A percentile compares a stretch with the other conserved stretches of the same genome.
These are phyloP conservation scores for Jordanella pulchra DNA, from an alignment of 2,797 vertebrate species.

Conservation along the genomic window DNA sequence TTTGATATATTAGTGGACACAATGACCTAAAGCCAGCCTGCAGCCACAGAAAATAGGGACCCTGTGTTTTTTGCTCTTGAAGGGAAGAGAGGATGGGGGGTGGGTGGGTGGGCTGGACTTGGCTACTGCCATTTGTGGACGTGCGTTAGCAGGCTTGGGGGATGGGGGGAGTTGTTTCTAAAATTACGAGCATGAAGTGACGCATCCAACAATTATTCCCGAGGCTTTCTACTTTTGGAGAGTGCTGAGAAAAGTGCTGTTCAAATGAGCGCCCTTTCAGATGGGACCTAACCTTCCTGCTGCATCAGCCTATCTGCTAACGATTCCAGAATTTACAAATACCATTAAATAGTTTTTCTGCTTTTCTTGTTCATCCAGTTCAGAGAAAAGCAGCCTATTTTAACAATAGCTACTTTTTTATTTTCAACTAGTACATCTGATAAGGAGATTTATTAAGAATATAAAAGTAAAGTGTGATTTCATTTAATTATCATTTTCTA, in stretches of 20 bases:
- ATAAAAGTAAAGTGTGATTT: neutral
- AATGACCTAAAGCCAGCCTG: slow-evolving; percentile 85
- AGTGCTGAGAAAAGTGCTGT: slow-evolving; percentile 46
- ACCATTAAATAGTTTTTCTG: slow-evolving; percentile 52
- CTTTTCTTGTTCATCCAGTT: slow-evolving; percentile 26
- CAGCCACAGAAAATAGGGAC: slow-evolving; percentile 84
- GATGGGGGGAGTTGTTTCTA: slow-evolving; percentile 76
- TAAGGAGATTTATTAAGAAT: neutral
- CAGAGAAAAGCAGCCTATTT: slow-evolving; percentile 52
- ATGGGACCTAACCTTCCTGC: slow-evolving; percentile 47
- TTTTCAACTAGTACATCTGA: slow-evolving; percentile 9
- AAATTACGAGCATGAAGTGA: slow-evolving; percentile 82
- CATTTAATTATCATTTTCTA: slow-evolving; percentile 16
- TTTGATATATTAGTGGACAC: slow-evolving; percentile 90
- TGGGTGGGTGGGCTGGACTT: slow-evolving; percentile 42
- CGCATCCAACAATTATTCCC: slow-evolving; percentile 74
- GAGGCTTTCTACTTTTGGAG: slow-evolving; percentile 64
- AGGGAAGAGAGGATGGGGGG: slow-evolving; percentile 43
- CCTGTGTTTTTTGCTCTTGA: slow-evolving; percentile 74
- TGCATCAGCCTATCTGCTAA: slow-evolving; percentile 59
- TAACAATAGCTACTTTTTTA: slow-evolving; percentile 19
- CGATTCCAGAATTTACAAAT: slow-evolving; percentile 66
- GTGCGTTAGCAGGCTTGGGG: slow-evolving; percentile 71
- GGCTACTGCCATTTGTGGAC: slow-evolving; percentile 80
- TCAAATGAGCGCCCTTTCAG: slow-evolving; percentile 39